phyloP scores from a whole-genome alignment of 2,113 vertebrate species.

The Grus americana region DNA sequence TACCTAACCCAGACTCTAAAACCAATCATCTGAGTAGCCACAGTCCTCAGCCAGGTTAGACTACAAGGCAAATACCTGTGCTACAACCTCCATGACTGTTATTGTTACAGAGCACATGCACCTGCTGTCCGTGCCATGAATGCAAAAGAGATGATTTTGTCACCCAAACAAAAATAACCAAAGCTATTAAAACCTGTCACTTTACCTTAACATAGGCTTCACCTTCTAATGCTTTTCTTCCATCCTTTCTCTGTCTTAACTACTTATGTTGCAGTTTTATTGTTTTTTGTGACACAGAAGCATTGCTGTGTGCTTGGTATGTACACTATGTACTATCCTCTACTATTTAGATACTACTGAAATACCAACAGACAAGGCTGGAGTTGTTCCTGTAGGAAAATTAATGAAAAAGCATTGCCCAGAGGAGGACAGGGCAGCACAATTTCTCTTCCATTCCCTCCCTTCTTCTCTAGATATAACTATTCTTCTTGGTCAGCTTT shows the following conservation, averaged over 20 bases:
- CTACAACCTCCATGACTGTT: not conserved
- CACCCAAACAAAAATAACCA: not conserved
- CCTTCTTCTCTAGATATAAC: not conserved
- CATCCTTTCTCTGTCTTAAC: not conserved
- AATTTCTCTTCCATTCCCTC: too few relatives aligned
- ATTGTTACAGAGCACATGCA: fast-evolving
- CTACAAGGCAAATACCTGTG: not conserved
- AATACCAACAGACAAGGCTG: not conserved
- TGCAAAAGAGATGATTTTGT: not conserved
- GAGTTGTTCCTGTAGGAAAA: not conserved
- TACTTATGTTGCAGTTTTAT: fast-evolving
- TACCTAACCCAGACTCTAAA: not conserved
- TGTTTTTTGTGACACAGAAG: not conserved
- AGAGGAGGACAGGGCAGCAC: not conserved
- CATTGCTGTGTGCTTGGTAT: fast-evolving
- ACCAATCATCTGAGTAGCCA: not conserved
- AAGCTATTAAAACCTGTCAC: not conserved
- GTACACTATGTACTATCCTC: fast-evolving
- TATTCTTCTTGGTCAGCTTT: not conserved
- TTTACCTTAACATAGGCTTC: not conserved
- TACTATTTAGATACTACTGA: not conserved
- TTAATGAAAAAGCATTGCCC: not conserved
- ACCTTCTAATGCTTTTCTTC: not conserved
- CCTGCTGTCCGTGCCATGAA: not conserved
- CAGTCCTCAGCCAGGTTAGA: not conserved